Evolutionary conservation across 2,797 vertebrate genomes (phyloP), one percentile per base, ranked within the genome.

Genomic region (Siniperca scherzeri): DNA sequence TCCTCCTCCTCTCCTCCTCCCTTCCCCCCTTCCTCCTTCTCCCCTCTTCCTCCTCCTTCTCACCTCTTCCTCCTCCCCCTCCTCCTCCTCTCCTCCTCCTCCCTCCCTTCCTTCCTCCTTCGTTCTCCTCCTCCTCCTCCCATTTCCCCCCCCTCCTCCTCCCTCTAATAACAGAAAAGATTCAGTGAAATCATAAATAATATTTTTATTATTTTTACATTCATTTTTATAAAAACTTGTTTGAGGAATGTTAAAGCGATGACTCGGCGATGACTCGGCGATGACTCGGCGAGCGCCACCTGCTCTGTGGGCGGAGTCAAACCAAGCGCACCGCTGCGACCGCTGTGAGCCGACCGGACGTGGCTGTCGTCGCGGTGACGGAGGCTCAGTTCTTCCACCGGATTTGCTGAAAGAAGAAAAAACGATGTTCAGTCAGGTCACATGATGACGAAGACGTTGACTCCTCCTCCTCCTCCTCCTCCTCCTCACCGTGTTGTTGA

Each of bases 321-420:
- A 50, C 4, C 5, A n/a, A 38, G 9, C 1, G 0, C 19, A 46
- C 30, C 30, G 53, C 21, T 5, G 3, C 4, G 5, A 64, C 66
- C 52, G 48, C 10, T 27, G 36, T 27, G 0, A 53, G 42, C 46
- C 56, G 40, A 56, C 4, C 60, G 68, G 46, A 46, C 0, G 10
- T n/a, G 73, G 22, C 27, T 56, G 72, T 71, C 40, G 75, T 50
- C 77, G 64, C 0, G 14, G 70, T 19, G 22, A 75, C 7, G 1
- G 38, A 36, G 25, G 7, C 1, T 21, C 95, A 99, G 92, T 99
- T 99, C 91, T 99, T 99, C 98, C 98, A 99, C 60, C 98, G 96
- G 84, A 98, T 97, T 97, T 99, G 98, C 98, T 99, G 86, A 40
- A 94, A 94, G 48, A 88, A 82, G 21, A 80, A 83, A 21, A 71